phyloP scores from a whole-genome alignment of 2,797 vertebrate species.

The Parambassis ranga region DNA sequence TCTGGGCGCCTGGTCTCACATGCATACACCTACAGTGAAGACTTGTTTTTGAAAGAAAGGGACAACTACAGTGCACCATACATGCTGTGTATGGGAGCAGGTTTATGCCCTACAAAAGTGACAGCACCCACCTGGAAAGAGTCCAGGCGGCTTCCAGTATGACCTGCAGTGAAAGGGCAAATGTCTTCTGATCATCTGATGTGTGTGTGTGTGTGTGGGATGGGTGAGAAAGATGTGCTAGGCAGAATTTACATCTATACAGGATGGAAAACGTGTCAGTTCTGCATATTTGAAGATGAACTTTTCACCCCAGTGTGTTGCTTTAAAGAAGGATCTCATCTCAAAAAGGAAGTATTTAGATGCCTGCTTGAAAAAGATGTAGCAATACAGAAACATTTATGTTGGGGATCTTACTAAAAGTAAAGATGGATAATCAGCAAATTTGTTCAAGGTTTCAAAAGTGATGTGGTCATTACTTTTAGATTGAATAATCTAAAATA shows the following conservation, averaged over 20 bases:
- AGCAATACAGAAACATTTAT: too few species aligned
- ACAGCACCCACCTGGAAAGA: not conserved
- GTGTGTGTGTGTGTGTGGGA: not conserved
- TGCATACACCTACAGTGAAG: conserved; percentile 15
- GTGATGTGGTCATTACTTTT: too few species aligned
- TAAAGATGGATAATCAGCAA: not conserved
- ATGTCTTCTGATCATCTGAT: not conserved
- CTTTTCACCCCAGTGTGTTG: too few species aligned
- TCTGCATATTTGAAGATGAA: not conserved
- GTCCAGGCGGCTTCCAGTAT: not conserved
- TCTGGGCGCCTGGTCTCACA: conserved; percentile 36
- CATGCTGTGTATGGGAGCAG: not conserved
- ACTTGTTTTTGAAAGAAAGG: conserved; percentile 12
- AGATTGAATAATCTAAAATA: too few species aligned
- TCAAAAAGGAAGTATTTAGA: too few species aligned
- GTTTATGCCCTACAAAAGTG: not conserved
- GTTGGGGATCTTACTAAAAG: not conserved
- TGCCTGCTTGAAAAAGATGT: too few species aligned
- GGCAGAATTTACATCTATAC: too few species aligned
- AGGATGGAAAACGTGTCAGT: not conserved
- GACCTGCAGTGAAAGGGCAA: not conserved
- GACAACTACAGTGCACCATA: not conserved
- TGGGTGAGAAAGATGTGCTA: not conserved
- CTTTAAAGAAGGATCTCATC: too few species aligned
- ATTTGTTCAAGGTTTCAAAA: too few species aligned